Percentiles rank a stretch among this genome's conserved stretches.
Evolutionary conservation across 2,113 vertebrate genomes (phyloP).

Genomic region (Scopus umbretta): DNA sequence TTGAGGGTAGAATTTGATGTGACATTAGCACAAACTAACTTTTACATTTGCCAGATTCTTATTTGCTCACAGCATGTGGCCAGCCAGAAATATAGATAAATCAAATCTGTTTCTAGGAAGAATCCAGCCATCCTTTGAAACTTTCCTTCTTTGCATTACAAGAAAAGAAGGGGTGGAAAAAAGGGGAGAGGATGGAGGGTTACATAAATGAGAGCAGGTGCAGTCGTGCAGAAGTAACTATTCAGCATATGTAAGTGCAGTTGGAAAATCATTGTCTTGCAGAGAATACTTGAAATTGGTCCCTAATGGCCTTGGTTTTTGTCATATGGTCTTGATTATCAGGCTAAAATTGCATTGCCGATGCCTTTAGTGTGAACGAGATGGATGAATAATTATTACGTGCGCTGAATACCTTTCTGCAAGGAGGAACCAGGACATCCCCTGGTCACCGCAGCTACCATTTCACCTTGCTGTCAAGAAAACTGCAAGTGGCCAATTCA

Average conservation of each 20-base stretch:
- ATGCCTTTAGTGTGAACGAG: slow-evolving; percentile 84
- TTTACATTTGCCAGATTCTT: slow-evolving; percentile 44
- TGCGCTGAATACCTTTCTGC: slow-evolving; percentile 78
- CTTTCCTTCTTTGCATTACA: slow-evolving; percentile 47
- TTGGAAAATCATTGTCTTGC: slow-evolving; percentile 90
- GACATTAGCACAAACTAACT: slow-evolving; percentile 62
- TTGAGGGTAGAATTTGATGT: slow-evolving; percentile 47
- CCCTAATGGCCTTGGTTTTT: slow-evolving; percentile 88
- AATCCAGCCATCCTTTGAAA: slow-evolving; percentile 60
- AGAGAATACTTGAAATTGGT: slow-evolving; percentile 89
- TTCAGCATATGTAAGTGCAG: slow-evolving; percentile 89
- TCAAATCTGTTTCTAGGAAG: slow-evolving; percentile 46
- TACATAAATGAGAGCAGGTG: slow-evolving; percentile 81
- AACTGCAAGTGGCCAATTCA: slow-evolving; percentile 70
- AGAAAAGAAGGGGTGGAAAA: slow-evolving; percentile 49
- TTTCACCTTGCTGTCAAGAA: slow-evolving; percentile 72
- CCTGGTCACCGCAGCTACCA: slow-evolving; percentile 68
- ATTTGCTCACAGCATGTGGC: slow-evolving; percentile 34
- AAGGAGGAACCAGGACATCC: slow-evolving; percentile 69
- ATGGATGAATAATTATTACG: slow-evolving; percentile 89
- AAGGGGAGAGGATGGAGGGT: slow-evolving; percentile 50
- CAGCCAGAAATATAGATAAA: slow-evolving; percentile 33
- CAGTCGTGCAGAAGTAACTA: slow-evolving; percentile 81
- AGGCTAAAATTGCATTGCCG: slow-evolving; percentile 87
- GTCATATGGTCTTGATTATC: slow-evolving; percentile 92